A percentile compares a stretch with the other conserved stretches of the same genome.
Evolutionary conservation across 2,113 vertebrate species (phyloP).

Genomic region (Gallinago undulata): DNA sequence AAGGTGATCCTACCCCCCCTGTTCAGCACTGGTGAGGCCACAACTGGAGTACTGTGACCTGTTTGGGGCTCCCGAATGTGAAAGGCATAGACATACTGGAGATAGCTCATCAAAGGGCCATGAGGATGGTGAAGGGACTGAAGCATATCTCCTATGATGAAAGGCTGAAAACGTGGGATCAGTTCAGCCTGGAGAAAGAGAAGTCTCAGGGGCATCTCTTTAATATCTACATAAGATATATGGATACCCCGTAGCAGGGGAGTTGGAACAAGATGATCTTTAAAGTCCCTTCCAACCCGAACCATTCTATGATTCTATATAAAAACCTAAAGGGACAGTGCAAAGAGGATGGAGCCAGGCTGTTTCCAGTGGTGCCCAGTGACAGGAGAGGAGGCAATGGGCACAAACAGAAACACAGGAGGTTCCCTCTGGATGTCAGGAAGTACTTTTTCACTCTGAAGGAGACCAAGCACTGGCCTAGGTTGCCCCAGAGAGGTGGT

Average conservation of each 20-base stretch:
- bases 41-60: neutral
- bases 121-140: neutral
- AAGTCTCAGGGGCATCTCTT: neutral
- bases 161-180: neutral
- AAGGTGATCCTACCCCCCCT: neutral
- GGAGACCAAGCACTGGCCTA: neutral
- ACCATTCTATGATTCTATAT: neutral
- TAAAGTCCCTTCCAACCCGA: too few relatives aligned
- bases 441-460: neutral
- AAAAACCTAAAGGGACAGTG: neutral
- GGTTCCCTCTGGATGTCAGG: neutral
- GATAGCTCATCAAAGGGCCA: neutral
- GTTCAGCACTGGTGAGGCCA: neutral
- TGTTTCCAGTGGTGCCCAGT: neutral
- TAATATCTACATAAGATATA: neutral
- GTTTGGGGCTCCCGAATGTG: neutral
- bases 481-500: neutral
- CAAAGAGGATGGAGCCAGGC: neutral
- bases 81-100: neutral
- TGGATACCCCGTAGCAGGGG: too few relatives aligned
- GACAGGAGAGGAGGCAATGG: neutral
- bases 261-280: too few relatives aligned
- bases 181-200: neutral
- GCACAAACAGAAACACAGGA: neutral
- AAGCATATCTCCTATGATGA: neutral